Evolutionary conservation across 2,113 vertebrate genomes (phyloP).

Genomic region (Alethe castanea): DNA sequence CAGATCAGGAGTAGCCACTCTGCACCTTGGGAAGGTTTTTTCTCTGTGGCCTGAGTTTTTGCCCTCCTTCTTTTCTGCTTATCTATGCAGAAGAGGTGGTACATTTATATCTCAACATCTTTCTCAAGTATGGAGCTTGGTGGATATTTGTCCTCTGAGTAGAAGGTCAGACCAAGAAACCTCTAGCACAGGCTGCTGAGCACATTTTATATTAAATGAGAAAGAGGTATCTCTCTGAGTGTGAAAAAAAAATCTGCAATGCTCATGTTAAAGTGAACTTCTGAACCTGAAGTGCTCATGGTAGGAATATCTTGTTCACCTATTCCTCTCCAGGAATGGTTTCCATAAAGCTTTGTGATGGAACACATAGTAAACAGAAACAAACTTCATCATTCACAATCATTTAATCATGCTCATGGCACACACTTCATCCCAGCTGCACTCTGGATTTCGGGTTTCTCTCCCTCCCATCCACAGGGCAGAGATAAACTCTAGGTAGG

Average conservation of each 20-base stretch:
- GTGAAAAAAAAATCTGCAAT: background rate
- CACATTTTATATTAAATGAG: background rate
- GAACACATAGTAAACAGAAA: constrained; percentile 59
- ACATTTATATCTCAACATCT: background rate
- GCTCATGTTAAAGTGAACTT: constrained; percentile 45
- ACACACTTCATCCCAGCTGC: background rate
- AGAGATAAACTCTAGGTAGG: background rate
- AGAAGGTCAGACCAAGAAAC: background rate
- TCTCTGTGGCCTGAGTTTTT: background rate
- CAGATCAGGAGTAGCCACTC: background rate
- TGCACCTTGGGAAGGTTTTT: background rate
- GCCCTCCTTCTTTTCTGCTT: background rate
- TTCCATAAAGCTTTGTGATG: constrained; percentile 55
- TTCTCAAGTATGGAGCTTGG: background rate
- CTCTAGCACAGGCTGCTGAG: background rate
- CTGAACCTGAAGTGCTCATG: constrained; percentile 21
- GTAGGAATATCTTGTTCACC: constrained; percentile 11
- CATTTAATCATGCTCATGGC: background rate
- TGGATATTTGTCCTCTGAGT: background rate
- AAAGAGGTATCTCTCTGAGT: background rate
- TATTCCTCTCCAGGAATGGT: constrained; percentile 30
- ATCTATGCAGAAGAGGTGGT: background rate
- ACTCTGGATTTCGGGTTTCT: background rate
- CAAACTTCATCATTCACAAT: background rate
- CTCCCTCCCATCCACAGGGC: background rate